Evolutionary conservation across 1,140 invertebrate species (phyloP).

Genomic region (Drosophila ercepeae): DNA sequence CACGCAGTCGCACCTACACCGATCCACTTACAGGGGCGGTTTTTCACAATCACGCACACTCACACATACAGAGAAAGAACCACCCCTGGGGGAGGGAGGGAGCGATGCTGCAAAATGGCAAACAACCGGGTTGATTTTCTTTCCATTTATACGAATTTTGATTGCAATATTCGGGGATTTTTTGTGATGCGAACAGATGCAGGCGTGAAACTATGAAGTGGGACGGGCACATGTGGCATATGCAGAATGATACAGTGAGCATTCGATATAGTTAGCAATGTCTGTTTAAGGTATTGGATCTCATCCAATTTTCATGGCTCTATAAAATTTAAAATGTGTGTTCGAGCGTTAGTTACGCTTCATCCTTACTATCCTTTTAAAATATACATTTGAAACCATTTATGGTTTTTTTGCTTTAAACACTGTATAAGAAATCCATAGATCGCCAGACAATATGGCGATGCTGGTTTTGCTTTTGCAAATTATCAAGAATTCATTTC

Average conservation of each 20-base stretch:
- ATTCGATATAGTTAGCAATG: background rate
- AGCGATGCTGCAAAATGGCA: constrained; percentile 43
- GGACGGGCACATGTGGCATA: constrained; percentile 8
- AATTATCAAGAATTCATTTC: constrained; percentile 58
- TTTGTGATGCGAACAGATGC: constrained; percentile 52
- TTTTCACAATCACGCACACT: constrained; percentile 6
- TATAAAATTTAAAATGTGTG: background rate
- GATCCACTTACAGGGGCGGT: constrained; percentile 20
- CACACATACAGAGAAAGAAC: constrained; percentile 4
- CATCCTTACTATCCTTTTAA: background rate
- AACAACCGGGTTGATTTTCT: constrained; percentile 48
- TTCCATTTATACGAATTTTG: constrained; percentile 41
- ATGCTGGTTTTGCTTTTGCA: constrained; percentile 31
- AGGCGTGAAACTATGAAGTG: constrained; percentile 58
- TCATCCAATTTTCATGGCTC: background rate
- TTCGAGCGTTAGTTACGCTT: background rate
- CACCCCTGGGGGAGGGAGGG: constrained; percentile 13
- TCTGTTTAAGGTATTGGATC: background rate
- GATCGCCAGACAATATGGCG: constrained; percentile 49
- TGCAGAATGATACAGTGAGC: background rate
- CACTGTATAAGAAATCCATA: too few relatives aligned
- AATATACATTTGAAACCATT: background rate
- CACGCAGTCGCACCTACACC: constrained; percentile 57
- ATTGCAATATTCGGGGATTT: constrained; percentile 32
- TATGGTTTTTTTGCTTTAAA: too few relatives aligned